Base-by-base conservation (phyloP, 2,888 invertebrate genomes). In the Trilocha varians region DNA sequence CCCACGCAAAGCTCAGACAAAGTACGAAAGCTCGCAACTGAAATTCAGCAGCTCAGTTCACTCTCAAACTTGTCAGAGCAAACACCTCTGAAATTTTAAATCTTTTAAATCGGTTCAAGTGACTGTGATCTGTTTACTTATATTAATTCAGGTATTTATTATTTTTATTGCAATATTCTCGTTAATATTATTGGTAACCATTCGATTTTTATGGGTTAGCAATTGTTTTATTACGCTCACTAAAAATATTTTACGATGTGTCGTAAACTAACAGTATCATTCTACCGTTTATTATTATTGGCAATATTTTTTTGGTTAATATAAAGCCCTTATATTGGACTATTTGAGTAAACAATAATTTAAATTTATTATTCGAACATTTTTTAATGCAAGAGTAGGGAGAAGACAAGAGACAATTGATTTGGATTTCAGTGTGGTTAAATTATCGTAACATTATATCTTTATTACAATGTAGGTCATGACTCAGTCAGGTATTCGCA, bases 1-100 rank as follows among this genome's bases (percentile, higher is more conserved):
- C 83, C 82, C 73, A 80, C 84, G 74, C 80, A 62, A 70, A 72
- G 70, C 68, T 72, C 60, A 42, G 56, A 47, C 47, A 50, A 61
- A 55, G 74, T 66, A 73, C 74, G 74, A 78, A 76, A 78, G 76
- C 71, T 58, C 61, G 60, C 53, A 62, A 68, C 67, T 46, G 59
- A 59, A 53, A 47, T 53, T 50, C 52, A 50, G 41, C 47, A 55
- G 50, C 53, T 75, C 83, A 85, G 84, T 85, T 57, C 65, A 68
- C 64, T 62, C 67, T 72, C 63, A 70, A 78, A 66, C 79, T 76
- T 71, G 62, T 60, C 47, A 56, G 59, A 57, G 66, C 60, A 66
- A 72, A 72, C 79, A 74, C 49, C 72, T 76, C 65, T 51, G 11
- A 6, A 25, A 25, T 9, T 9, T 9, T 25, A 25, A 25, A 25